phyloP scores from a whole-genome alignment of 2,113 vertebrate species.

The Lota lota region DNA sequence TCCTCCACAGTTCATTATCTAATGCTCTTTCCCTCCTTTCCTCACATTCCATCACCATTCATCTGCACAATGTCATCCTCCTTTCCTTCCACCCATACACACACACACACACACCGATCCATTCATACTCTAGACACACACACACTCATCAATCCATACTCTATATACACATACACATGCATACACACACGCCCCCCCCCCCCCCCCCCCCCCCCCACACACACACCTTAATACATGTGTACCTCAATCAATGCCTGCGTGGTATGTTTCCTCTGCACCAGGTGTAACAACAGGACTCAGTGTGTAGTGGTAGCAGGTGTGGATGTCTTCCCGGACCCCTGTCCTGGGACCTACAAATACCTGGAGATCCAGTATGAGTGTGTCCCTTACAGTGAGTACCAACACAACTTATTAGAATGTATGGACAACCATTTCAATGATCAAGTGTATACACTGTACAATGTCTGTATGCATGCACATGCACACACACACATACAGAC shows the following conservation, averaged over 20 bases:
- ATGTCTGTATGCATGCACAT: too few relatives aligned
- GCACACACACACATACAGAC: constrained; percentile 21
- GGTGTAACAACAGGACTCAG: constrained; percentile 93
- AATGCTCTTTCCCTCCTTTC: background rate
- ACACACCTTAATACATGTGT: background rate
- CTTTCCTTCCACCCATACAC: background rate
- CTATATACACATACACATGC: too few relatives aligned
- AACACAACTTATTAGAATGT: too few relatives aligned
- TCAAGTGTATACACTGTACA: background rate
- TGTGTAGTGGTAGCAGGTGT: constrained; percentile 90
- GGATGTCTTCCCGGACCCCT: constrained; percentile 89
- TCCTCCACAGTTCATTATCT: background rate
- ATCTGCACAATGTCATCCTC: background rate
- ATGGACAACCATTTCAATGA: too few relatives aligned
- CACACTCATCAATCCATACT: too few relatives aligned
- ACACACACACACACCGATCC: background rate
- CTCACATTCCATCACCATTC: background rate
- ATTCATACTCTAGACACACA: too few relatives aligned
- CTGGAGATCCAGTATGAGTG: constrained; percentile 94
- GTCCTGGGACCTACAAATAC: constrained; percentile 93
- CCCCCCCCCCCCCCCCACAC: too few relatives aligned
- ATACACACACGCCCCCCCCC: too few relatives aligned
- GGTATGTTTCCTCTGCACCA: constrained; percentile 37
- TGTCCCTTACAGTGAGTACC: constrained; percentile 91
- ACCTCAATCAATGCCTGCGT: background rate